phyloP scores from a whole-genome alignment of 2,888 invertebrate genomes.

The Drosophila affinis region DNA sequence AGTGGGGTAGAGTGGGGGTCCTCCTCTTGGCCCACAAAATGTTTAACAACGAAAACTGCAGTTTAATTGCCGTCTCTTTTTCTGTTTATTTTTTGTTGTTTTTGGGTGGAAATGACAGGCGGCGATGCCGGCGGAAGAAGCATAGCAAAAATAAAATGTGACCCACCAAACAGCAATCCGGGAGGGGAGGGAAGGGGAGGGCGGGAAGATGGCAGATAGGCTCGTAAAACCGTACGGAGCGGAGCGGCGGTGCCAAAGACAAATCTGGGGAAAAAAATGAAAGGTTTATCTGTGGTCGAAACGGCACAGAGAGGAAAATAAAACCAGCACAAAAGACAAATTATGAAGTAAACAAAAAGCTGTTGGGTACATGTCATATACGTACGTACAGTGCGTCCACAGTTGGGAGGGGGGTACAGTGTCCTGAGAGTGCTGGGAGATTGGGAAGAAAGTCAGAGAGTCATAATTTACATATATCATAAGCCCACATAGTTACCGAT shows the following conservation, averaged over 20 bases:
- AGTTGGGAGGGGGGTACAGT: slow-evolving; percentile 10
- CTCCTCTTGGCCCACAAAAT: slow-evolving; percentile 47
- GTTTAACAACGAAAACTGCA: slow-evolving; percentile 71
- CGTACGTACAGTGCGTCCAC: background rate
- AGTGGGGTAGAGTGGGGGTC: slow-evolving; percentile 14
- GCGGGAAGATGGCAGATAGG: slow-evolving; percentile 47
- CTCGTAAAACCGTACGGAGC: slow-evolving; percentile 57
- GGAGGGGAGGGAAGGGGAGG: background rate
- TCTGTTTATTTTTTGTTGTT: slow-evolving; percentile 16
- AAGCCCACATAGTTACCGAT: no score
- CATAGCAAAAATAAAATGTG: slow-evolving; percentile 44
- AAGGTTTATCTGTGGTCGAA: slow-evolving; percentile 71
- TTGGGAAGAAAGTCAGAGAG: background rate
- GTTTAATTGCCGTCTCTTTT: slow-evolving; percentile 65
- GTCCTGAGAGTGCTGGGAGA: background rate
- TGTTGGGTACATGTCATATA: slow-evolving; percentile 34
- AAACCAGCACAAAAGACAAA: slow-evolving; percentile 40
- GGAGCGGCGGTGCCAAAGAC: slow-evolving; percentile 38
- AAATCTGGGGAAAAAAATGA: slow-evolving; percentile 47
- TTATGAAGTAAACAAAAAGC: slow-evolving; percentile 50
- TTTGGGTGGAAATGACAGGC: slow-evolving; percentile 49
- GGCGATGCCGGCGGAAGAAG: slow-evolving; percentile 51
- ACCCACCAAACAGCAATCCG: slow-evolving; percentile 23
- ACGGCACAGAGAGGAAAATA: slow-evolving; percentile 33
- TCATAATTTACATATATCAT: no score